phyloP scores from a whole-genome alignment of 2,113 vertebrate genomes.

The Ahaetulla prasina region DNA sequence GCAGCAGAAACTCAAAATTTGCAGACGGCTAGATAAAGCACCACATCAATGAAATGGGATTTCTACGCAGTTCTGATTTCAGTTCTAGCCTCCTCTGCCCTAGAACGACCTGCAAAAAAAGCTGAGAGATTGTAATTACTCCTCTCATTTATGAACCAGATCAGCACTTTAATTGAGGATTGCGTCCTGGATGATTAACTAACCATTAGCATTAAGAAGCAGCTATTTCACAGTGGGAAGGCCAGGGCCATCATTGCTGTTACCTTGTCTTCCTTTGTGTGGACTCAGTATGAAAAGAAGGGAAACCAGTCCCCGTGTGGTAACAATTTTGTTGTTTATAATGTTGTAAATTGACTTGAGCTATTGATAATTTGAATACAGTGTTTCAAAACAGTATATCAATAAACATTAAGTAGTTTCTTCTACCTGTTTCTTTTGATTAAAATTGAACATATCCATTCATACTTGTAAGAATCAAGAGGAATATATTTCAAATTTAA shows the following conservation, averaged over 20 bases:
- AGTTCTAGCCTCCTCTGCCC: neutral
- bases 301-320: neutral
- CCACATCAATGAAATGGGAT: neutral
- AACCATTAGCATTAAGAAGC: neutral
- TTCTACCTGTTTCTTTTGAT: neutral
- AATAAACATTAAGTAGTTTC: conserved; percentile 13
- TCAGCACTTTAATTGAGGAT: neutral
- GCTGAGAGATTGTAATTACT: neutral
- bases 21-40: neutral
- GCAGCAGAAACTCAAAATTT: neutral
- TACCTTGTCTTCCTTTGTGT: neutral
- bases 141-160: neutral
- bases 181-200: neutral
- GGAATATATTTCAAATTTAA: neutral
- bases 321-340: neutral
- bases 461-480: neutral
- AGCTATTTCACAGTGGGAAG: neutral
- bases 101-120: neutral
- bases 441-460: fast-evolving
- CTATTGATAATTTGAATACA: neutral
- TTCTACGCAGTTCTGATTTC: neutral
- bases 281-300: neutral
- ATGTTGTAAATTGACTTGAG: neutral
- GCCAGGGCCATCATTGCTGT: neutral
- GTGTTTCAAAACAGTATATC: neutral